Evolutionary conservation across 2,888 invertebrate genomes (phyloP), one percentile per base, ranked within the genome.

Genomic region (Rutpela maculata): DNA sequence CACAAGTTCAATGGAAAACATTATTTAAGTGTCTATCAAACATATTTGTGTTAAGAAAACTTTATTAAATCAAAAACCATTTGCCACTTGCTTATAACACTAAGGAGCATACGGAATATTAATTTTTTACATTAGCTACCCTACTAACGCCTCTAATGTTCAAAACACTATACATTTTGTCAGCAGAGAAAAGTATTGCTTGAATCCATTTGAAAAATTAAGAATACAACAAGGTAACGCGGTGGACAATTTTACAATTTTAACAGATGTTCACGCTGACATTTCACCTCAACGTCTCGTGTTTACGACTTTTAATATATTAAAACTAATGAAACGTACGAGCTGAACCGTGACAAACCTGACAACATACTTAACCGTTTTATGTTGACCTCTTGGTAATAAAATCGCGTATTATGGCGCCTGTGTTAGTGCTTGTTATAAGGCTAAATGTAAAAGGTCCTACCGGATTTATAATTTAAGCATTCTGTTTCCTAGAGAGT

Each of bases 261-360:
- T 19, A 66, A 18, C 66, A 66, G 50, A 66, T 66, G 66, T 59
- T 19, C 18, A 0, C 66, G 1, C 66, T 15, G 11, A 18, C 66
- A 66, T 50, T 66, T 19, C 43, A 22, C 66, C 43, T 43, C 63
- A 19, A 15, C 43, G 17, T 18, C 50, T 38, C 38, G 19, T 19
- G 66, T 50, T 66, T 43, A 66, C 43, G 66, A 66, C 66, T 50
- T 50, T 50, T 50, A 63, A 66, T 60, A 60, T 60, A 70, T 38
- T 57, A 70, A 70, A 70, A 70, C 59, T 59, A 68, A 68, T 70
- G 19, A 70, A 70, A 70, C 56, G 59, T 71, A 59, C 43, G 60
- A 60, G 43, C n/a, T 50, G 50, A 18, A 62, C 22, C 70, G 19
- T 59, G 60, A 71, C 60, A 38, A 60, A 62, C 62, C 60, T 71